Percentiles rank a stretch among this genome's conserved stretches.
Conservation (phyloP, 2,888 invertebrate species). For the Microctonus hyperodae region DNA sequence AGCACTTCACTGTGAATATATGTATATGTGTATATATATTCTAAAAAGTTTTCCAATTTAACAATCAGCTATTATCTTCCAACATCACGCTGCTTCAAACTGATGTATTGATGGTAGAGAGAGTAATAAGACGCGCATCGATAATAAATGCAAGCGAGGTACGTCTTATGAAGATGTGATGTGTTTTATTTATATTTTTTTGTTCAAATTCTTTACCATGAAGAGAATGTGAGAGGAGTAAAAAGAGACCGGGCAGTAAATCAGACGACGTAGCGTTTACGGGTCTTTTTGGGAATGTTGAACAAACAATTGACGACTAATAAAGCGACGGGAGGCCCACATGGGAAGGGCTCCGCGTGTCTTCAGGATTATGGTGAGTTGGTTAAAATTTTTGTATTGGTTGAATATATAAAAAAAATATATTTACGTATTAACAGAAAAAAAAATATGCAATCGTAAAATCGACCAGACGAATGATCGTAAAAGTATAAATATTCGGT, state of each 20-base stretch:
- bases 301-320: conserved; percentile 63
- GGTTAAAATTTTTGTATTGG: conserved; percentile 13
- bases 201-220: conserved; percentile 14
- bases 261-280: conserved; percentile 58
- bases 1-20: conserved; percentile 33
- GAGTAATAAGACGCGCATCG: conserved; percentile 10
- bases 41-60: conserved; percentile 19
- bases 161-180: conserved; percentile 24
- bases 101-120: conserved; percentile 5
- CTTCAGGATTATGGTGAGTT: conserved; percentile 23
- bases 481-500: conserved; percentile 28
- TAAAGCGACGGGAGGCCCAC: conserved; percentile 57
- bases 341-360: conserved; percentile 49
- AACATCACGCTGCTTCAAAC: conserved; percentile 5
- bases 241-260: conserved; percentile 52
- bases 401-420: not conserved
- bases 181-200: conserved; percentile 11
- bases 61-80: conserved; percentile 22
- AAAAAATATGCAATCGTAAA: conserved; percentile 32
- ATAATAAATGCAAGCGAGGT: conserved; percentile 17
- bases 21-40: conserved; percentile 7
- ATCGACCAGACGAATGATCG: conserved; percentile 27
- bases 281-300: conserved; percentile 62
- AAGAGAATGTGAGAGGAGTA: conserved; percentile 27
- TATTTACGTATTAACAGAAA: not conserved